Evolutionary conservation across 2,888 invertebrate species (phyloP), one percentile per base, ranked within the genome.

Genomic region (Clepsis dumicolana): DNA sequence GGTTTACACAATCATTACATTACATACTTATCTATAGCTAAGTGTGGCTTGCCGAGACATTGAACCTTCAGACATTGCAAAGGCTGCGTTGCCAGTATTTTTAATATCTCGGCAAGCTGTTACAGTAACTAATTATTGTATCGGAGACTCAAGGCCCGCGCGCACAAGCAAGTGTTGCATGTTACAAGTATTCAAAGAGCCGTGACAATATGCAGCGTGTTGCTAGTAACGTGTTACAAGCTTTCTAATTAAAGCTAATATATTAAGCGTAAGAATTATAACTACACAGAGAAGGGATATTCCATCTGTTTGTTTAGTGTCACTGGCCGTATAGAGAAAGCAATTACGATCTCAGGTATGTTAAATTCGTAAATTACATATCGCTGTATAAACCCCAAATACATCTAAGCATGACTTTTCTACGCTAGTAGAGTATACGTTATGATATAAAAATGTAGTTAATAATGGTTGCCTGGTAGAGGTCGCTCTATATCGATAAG

Each of bases 91-190:
- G 62, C 66, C 67, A 65, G 65, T 18, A 69, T 63, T 64, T 53
- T 25, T 59, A 79, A 82, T 83, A 84, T 87, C 88, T 81, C 87
- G 27, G 81, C 89, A 87, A 88, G 86, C 75, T 78, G 81, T 77
- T 75, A 77, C 77, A 81, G 85, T 77, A 76, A 48, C 73, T 89
- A 88, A 81, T 90, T 90, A 90, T 90, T 90, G 89, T 90, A 83
- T 79, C 84, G 79, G 80, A 81, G 75, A 71, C 77, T 77, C 48
- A 48, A 48, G 79, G 83, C 84, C 74, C 80, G 80, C 81, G 80
- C 80, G 80, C 78, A 80, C 80, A 79, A 82, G 82, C 81, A 70
- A 77, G 78, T 81, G 78, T 76, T 77, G 76, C 77, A 72, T 54
- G 71, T 70, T 74, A 74, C 79, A 72, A 73, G 80, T 84, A 85